phyloP scores from a whole-genome alignment of 2,113 vertebrate genomes.

The Sander vitreus region DNA sequence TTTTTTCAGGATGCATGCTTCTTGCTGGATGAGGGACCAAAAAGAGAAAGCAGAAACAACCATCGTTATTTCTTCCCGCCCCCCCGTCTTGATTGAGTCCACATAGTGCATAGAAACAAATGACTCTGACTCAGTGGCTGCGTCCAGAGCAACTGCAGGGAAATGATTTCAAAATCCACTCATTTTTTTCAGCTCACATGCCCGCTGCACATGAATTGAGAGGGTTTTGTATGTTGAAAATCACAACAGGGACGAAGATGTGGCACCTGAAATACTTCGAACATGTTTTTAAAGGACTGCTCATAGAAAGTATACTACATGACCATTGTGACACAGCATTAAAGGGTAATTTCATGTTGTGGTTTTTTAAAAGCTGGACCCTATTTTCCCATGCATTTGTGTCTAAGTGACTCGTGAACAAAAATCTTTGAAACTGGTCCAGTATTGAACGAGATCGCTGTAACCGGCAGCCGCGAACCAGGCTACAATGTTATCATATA shows the following conservation, averaged over 20 bases:
- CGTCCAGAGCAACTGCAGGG: neutral
- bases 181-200: slow-evolving; percentile 13
- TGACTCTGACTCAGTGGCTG: slow-evolving; percentile 29
- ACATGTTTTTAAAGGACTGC: neutral
- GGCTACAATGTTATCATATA: no score
- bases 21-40: slow-evolving; percentile 1
- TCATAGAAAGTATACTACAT: neutral
- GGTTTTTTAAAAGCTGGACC: no score
- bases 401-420: no score
- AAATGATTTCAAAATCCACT: slow-evolving; percentile 23
- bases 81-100: slow-evolving; percentile 25
- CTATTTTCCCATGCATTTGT: no score
- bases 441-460: no score
- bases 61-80: neutral
- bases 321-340: neutral
- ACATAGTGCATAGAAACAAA: slow-evolving; percentile 30
- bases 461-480: no score
- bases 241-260: neutral
- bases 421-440: no score
- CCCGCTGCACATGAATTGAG: neutral
- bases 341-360: neutral
- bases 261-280: neutral
- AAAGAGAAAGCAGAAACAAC: neutral
- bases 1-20: slow-evolving; percentile 14
- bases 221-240: slow-evolving; percentile 6